Conservation (phyloP, 2,797 vertebrate species). For the Lophotriccus pileatus region DNA sequence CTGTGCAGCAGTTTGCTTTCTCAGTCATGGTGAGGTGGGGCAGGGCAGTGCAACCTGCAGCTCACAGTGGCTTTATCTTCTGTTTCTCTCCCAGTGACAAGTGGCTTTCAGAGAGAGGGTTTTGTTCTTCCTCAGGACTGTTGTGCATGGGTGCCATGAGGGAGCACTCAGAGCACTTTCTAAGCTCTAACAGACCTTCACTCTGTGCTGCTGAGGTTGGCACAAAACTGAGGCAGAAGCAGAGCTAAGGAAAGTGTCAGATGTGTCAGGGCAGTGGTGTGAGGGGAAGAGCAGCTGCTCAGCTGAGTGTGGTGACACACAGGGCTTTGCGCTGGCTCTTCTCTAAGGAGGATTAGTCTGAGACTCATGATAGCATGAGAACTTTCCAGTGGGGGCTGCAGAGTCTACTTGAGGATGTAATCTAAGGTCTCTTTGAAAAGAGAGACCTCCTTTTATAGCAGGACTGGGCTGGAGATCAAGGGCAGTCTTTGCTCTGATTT, state of each 20-base stretch:
- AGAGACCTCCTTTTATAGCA: background rate
- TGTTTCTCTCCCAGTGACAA: background rate
- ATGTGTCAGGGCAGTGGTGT: background rate
- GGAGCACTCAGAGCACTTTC: background rate
- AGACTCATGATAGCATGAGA: background rate
- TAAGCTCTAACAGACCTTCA: background rate
- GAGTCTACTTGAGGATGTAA: background rate
- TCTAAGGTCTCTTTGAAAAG: constrained; percentile 9
- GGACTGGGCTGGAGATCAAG: background rate
- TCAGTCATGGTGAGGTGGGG: background rate
- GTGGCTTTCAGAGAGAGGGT: background rate
- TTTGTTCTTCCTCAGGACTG: background rate
- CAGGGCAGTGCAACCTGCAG: background rate
- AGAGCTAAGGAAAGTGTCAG: background rate
- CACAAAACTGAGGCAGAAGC: constrained; percentile 5
- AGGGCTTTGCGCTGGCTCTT: constrained; percentile 12
- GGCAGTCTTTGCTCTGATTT: background rate
- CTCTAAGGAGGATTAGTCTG: background rate
- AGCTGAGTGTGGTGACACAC: background rate
- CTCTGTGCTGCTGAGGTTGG: background rate
- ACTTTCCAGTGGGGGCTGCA: background rate
- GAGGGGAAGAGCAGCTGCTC: constrained; percentile 12
- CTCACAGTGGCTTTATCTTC: background rate
- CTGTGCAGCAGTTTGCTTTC: background rate
- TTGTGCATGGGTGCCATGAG: background rate